Percentiles rank a stretch among this genome's conserved stretches.
Evolutionary conservation across 2,888 invertebrate genomes (phyloP).

Genomic region (Trachelus stipa): DNA sequence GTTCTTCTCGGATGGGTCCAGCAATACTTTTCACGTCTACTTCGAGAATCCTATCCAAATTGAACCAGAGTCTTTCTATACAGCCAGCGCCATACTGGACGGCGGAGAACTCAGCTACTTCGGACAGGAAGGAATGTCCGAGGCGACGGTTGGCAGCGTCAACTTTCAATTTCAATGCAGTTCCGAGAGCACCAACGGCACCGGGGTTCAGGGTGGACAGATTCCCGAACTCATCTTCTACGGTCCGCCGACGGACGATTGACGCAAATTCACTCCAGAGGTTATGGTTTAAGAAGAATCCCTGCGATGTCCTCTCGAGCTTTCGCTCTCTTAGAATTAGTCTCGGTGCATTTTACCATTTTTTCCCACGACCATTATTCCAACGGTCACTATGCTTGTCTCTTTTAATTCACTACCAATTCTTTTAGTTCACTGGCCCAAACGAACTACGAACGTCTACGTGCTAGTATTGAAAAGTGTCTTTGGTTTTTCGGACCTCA

Average conservation of each 20-base stretch:
- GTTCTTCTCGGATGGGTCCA: constrained; percentile 96
- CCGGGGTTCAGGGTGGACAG: constrained; percentile 97
- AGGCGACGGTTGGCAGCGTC: constrained; percentile 91
- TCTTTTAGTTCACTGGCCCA: too few relatives aligned
- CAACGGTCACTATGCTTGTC: too few relatives aligned
- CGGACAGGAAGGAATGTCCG: constrained; percentile 96
- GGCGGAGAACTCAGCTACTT: constrained; percentile 96
- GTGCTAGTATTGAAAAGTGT: too few relatives aligned
- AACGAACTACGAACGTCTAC: too few relatives aligned
- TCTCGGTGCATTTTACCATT: too few relatives aligned
- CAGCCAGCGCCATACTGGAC: constrained; percentile 94
- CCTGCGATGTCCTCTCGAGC: too few relatives aligned
- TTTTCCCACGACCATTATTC: too few relatives aligned
- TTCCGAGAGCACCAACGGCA: constrained; percentile 96
- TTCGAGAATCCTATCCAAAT: constrained; percentile 88
- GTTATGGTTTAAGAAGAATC: constrained; percentile 40
- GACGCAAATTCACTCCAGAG: constrained; percentile 47
- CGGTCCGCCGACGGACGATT: constrained; percentile 77
- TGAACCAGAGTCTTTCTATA: constrained; percentile 94
- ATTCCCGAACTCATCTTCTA: constrained; percentile 97
- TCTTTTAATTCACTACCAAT: too few relatives aligned
- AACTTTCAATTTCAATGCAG: constrained; percentile 98
- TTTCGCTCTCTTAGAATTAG: too few relatives aligned
- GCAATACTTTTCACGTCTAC: constrained; percentile 93
- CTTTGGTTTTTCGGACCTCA: too few relatives aligned